phyloP scores from a whole-genome alignment of 1,140 invertebrate genomes.

The Procambarus clarkii region DNA sequence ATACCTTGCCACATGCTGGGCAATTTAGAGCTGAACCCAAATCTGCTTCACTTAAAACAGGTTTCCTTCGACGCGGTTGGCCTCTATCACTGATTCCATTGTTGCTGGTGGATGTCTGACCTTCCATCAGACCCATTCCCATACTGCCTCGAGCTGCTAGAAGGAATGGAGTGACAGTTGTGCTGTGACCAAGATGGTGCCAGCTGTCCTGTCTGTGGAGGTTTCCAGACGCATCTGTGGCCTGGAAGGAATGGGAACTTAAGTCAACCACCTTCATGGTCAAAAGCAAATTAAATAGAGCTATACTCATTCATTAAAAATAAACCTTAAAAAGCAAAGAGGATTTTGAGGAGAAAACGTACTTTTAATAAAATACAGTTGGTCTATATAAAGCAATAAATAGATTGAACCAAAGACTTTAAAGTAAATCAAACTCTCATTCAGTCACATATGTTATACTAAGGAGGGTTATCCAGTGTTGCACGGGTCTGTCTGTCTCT shows the following conservation, averaged over 20 bases:
- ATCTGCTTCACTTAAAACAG: constrained; percentile 2
- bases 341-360: neutral
- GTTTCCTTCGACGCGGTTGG: constrained; percentile 10
- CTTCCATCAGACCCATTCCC: constrained; percentile 20
- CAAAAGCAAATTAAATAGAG: neutral
- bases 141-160: constrained; percentile 18
- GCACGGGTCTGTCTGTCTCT: no score
- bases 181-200: constrained; percentile 25
- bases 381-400: neutral
- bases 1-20: constrained; percentile 91
- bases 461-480: no score
- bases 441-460: no score
- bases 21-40: constrained; percentile 76
- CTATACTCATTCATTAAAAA: neutral
- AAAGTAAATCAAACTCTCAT: neutral
- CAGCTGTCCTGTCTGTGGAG: constrained; percentile 34
- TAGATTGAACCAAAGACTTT: no score
- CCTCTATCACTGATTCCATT: constrained; percentile 31
- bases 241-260: constrained; percentile 64
- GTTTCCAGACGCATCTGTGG: constrained; percentile 43
- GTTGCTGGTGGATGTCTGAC: constrained; percentile 16
- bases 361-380: neutral
- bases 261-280: constrained; percentile 36
- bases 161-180: constrained; percentile 8
- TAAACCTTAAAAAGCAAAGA: neutral